Percentiles rank a stretch among this genome's conserved stretches.
phyloP scores from a whole-genome alignment of 2,113 vertebrate genomes.

The Tauraco erythrolophus region DNA sequence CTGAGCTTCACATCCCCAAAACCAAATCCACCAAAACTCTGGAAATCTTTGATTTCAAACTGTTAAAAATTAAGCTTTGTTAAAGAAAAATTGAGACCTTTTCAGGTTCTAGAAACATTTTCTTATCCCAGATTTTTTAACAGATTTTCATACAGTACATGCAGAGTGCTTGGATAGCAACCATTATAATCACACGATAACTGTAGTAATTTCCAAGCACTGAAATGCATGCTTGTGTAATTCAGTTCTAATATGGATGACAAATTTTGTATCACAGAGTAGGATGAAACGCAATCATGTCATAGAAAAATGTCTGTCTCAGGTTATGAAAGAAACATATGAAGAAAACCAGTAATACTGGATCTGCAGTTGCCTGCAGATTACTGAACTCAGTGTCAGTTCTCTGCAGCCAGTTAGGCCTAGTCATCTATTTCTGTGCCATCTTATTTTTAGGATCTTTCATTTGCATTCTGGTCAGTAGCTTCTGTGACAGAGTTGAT shows the following conservation, averaged over 20 bases:
- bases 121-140: background rate
- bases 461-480: background rate
- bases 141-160: background rate
- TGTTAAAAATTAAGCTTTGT: background rate
- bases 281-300: background rate
- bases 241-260: background rate
- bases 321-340: background rate
- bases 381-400: background rate
- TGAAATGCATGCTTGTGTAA: background rate
- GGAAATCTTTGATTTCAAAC: background rate
- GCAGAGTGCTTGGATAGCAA: background rate
- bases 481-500: background rate
- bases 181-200: background rate
- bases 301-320: background rate
- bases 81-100: background rate
- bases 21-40: background rate
- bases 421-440: background rate
- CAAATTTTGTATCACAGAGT: background rate
- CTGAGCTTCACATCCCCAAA: background rate
- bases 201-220: background rate
- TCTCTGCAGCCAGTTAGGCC: background rate
- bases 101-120: background rate
- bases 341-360: fast-evolving
- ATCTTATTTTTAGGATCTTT: background rate
- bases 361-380: background rate